Evolutionary conservation across 2,797 vertebrate genomes (phyloP).

Genomic region (Coregonus sp.): DNA sequence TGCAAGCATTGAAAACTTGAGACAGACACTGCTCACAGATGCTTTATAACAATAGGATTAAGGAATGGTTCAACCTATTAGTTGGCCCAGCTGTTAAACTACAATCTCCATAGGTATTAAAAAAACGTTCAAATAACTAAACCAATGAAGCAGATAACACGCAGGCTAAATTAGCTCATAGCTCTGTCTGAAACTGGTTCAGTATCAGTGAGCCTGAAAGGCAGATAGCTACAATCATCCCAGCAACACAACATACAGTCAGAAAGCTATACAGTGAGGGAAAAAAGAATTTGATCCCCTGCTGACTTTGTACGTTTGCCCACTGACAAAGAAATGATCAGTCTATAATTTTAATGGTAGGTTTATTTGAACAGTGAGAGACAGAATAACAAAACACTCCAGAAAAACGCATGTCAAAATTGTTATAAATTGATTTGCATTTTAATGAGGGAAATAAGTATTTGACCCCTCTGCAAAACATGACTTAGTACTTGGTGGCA

Average conservation of each 20-base stretch:
- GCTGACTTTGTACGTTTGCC: too few relatives aligned
- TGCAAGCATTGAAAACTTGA: not conserved
- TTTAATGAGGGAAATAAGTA: too few relatives aligned
- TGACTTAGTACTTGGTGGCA: too few relatives aligned
- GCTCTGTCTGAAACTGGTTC: not conserved
- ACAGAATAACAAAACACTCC: too few relatives aligned
- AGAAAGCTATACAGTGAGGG: not conserved
- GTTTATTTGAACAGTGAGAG: too few relatives aligned
- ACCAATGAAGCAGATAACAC: not conserved
- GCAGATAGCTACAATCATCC: not conserved
- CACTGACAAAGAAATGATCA: too few relatives aligned
- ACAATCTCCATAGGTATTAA: too few relatives aligned
- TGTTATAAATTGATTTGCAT: too few relatives aligned
- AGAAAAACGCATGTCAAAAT: too few relatives aligned
- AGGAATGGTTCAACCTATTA: not conserved
- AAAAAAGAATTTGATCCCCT: too few relatives aligned
- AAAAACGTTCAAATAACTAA: not conserved
- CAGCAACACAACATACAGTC: not conserved
- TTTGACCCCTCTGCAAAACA: too few relatives aligned
- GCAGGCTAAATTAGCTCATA: not conserved
- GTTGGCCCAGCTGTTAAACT: not conserved
- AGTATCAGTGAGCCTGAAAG: not conserved
- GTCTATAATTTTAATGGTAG: too few relatives aligned
- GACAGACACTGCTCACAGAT: not conserved
- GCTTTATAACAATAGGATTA: not conserved